A percentile compares a stretch with the other conserved stretches of the same genome.
phyloP scores from a whole-genome alignment of 2,113 vertebrate genomes.

The Mirza zaza region DNA sequence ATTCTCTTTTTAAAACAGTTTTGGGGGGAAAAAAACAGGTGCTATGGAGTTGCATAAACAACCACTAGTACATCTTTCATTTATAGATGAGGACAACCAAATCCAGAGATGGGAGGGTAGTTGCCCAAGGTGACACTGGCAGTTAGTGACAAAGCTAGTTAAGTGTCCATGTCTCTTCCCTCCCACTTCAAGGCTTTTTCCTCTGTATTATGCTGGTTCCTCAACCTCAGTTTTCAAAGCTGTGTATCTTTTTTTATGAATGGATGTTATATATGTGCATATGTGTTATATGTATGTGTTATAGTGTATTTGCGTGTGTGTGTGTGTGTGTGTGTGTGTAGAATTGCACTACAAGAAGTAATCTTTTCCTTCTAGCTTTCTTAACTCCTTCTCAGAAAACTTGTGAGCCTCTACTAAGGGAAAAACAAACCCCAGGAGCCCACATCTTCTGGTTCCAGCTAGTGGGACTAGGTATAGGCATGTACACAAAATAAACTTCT shows the following conservation, averaged over 20 bases:
- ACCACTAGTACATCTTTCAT: neutral
- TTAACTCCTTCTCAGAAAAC: neutral
- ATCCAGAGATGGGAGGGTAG: neutral
- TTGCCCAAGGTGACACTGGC: neutral
- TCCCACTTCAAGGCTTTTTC: neutral
- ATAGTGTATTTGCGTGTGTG: rapidly evolving
- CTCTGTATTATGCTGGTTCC: neutral
- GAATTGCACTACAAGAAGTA: neutral
- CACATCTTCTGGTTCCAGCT: neutral
- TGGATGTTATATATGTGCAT: too few species aligned
- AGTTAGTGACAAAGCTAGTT: neutral
- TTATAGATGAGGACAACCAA: neutral
- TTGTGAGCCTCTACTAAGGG: neutral
- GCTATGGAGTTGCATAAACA: neutral
- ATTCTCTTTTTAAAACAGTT: neutral
- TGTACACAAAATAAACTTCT: neutral
- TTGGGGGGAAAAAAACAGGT: neutral
- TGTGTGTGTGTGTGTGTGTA: neutral
- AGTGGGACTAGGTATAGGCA: neutral
- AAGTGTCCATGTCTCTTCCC: neutral
- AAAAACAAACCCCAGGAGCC: neutral
- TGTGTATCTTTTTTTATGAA: neutral
- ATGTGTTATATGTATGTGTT: too few species aligned
- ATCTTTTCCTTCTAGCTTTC: neutral
- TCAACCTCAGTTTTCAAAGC: neutral